A percentile compares a stretch with the other conserved stretches of the same genome.
These are phyloP conservation scores for Parnassius glacialis DNA, from an alignment of 2,888 invertebrate genomes.

Conservation along the genomic window DNA sequence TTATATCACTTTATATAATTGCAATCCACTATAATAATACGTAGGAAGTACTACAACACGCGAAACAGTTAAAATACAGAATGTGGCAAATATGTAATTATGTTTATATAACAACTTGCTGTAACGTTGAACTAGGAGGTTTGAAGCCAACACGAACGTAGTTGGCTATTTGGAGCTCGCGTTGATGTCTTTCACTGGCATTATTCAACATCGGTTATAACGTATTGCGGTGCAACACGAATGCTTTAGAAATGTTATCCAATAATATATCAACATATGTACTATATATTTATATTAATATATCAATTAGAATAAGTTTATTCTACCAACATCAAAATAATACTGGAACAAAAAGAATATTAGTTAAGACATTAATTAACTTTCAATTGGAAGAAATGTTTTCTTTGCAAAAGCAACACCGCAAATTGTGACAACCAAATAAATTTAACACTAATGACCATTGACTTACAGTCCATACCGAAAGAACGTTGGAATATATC, in stretches of 20 bases:
- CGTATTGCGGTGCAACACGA: constrained; percentile 16
- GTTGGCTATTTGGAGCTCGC: constrained; percentile 15
- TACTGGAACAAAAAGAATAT: too few relatives aligned
- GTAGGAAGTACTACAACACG: constrained; percentile 12
- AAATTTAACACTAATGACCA: too few relatives aligned
- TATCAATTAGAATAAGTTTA: too few relatives aligned
- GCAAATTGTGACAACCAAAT: too few relatives aligned
- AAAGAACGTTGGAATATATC: too few relatives aligned
- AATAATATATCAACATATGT: too few relatives aligned
- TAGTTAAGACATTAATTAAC: too few relatives aligned
- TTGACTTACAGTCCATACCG: too few relatives aligned
- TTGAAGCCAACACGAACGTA: constrained; percentile 6
- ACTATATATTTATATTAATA: too few relatives aligned
- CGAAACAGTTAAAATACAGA: constrained; percentile 5
- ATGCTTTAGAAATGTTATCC: constrained; percentile 14
- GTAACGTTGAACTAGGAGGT: constrained; percentile 5
- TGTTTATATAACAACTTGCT: constrained; percentile 13
- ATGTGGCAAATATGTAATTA: constrained; percentile 14
- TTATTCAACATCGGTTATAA: constrained; percentile 22
- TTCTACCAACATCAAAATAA: too few relatives aligned
- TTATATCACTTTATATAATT: neutral
- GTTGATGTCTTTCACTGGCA: constrained; percentile 36
- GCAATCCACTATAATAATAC: constrained; percentile 2
- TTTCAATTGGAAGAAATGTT: too few relatives aligned
- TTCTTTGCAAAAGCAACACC: too few relatives aligned